Evolutionary conservation across 2,113 vertebrate genomes (phyloP), one percentile per base, ranked within the genome.

Genomic region (Galbula dea): DNA sequence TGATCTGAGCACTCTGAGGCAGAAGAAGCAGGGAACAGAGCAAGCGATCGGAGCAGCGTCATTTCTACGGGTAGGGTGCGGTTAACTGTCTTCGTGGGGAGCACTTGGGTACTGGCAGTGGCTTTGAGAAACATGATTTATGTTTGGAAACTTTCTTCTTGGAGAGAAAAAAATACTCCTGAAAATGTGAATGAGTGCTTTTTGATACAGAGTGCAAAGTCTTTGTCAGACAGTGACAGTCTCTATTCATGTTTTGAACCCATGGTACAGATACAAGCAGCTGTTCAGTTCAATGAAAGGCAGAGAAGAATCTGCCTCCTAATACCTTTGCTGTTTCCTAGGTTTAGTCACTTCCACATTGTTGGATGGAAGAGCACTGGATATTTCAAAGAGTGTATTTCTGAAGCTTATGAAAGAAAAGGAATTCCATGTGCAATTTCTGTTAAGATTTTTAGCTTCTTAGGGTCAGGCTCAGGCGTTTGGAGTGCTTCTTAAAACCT

Each of bases 1-100:
- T 96, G 93, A 96, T 90, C 83, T 95, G 92, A 81, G 88, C 92
- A 45, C 59, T 93, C 78, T 89, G 94, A 95, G 95, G 83, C 91
- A 92, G 94, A 95, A 85, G 96, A 66, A 95, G 86, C 90, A 94
- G 91, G 93, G 93, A 96, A 95, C 84, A 94, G 91, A 96, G 89
- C 91, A 76, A 85, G 91, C 9, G 2, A 15, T 88, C 19, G 59
- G 91, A 96, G 94, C 68, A 95, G 79, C 95, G 17, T 67, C 89
- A 71, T 96, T 92, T 85, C 91, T 76, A 27, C 85, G 82, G 96
- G 87, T 95, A 96, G 91, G 95, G 89, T 67, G 82, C 11, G 1
- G 87, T 82, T 87, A 80, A 36, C 86, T 92, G 58, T 94, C 87
- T 94, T 94, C 0, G 0, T 59, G 94, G 93, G 87, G 46, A 83